Evolutionary conservation across 2,113 vertebrate species (phyloP), one percentile per base, ranked within the genome.

Genomic region (Menura novaehollandiae): DNA sequence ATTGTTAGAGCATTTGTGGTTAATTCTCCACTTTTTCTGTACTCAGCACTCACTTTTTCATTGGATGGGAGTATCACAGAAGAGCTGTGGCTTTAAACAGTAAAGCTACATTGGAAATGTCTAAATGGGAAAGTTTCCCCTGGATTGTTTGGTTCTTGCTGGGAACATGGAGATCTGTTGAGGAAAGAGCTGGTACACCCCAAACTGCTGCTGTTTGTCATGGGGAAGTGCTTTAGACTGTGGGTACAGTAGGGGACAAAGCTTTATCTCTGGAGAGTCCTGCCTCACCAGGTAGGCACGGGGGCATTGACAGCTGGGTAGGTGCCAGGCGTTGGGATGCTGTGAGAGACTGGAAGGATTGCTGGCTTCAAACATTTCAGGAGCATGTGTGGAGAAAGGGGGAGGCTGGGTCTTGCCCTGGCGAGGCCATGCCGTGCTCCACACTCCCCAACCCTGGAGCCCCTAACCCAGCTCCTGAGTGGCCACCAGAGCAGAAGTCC

Each of bases 221-320:
- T 51, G 30, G 11, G 55, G 67, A 55, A 59, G 39, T 43, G 15
- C 14, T 33, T 12, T 11, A 24, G 35, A 9, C 15, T 59, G 44
- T 44, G 39, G 21, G 18, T 41, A 32, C 9, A 21, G 27, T 10
- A 37, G 41, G 56, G 39, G 56, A 20, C 12, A 43, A 71, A 67
- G 19, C 47, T 44, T 22, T 2, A 5, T 10, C 30, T 37, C 23
- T 59, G 51, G 22, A 13, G 41, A 30, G 37, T 41, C n/a, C 23
- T 56, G 35, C n/a, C 56, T 63, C 1, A 0, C 30, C 14, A 13
- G 16, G 19, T 15, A 13, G 26, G 19, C 1, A 2, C 13, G 20
- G 17, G 32, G 30, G 39, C 18, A 10, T 26, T 10, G 49, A 80
- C 28, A 32, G 18, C 47, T 79, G 33, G 52, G 6, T 4, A 16